Percentiles rank a stretch among this genome's conserved stretches.
Evolutionary conservation across 2,888 invertebrate genomes (phyloP).

Genomic region (Ceriagrion tenellum): DNA sequence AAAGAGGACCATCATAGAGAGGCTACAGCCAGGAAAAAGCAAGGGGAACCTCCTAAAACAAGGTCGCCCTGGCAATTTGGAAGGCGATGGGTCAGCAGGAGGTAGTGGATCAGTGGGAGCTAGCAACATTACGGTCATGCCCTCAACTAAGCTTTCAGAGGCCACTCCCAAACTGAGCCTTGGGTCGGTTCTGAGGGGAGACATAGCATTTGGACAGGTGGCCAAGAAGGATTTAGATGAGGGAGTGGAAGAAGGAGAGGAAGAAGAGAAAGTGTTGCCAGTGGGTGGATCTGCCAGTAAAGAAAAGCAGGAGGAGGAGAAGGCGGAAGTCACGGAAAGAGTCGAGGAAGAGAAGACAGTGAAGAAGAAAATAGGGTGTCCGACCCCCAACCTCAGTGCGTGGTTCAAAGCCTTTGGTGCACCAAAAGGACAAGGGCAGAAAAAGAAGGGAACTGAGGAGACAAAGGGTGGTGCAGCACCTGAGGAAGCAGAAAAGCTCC

Average conservation of each 20-base stretch:
- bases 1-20: slow-evolving; percentile 83
- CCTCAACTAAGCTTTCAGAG: slow-evolving; percentile 77
- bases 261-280: slow-evolving; percentile 72
- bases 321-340: slow-evolving; percentile 72
- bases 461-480: slow-evolving; percentile 80
- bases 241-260: slow-evolving; percentile 77
- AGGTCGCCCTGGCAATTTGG: slow-evolving; percentile 77
- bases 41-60: slow-evolving; percentile 89
- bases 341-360: slow-evolving; percentile 72
- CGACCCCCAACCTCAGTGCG: slow-evolving; percentile 92
- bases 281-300: slow-evolving; percentile 56
- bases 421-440: slow-evolving; percentile 84
- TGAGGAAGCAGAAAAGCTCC: slow-evolving; percentile 73
- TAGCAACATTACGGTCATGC: slow-evolving; percentile 72
- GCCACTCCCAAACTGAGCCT: slow-evolving; percentile 90
- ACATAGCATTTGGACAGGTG: slow-evolving; percentile 82
- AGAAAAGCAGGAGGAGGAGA: slow-evolving; percentile 72
- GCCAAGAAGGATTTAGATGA: slow-evolving; percentile 73
- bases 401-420: slow-evolving; percentile 96
- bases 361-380: slow-evolving; percentile 75
- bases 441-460: slow-evolving; percentile 77
- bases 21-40: slow-evolving; percentile 91
- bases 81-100: slow-evolving; percentile 82
- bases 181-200: slow-evolving; percentile 89
- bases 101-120: slow-evolving; percentile 80